phyloP scores from a whole-genome alignment of 2,113 vertebrate species.

The Reinhardtius hippoglossoides region DNA sequence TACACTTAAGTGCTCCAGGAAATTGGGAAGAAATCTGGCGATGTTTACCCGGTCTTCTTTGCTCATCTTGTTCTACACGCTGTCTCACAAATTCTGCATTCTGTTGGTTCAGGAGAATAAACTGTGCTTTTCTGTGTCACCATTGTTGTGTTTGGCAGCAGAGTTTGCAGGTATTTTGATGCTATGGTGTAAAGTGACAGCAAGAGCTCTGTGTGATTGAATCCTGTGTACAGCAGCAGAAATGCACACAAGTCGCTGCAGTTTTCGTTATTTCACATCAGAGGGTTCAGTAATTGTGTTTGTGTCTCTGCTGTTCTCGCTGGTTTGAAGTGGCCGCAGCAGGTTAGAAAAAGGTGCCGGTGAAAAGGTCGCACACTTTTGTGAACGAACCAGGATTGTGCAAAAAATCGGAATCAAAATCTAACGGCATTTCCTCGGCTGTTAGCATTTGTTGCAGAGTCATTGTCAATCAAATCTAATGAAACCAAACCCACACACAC shows the following conservation, averaged over 20 bases:
- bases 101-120: conserved; percentile 32
- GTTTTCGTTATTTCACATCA: neutral
- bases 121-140: conserved; percentile 15
- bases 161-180: neutral
- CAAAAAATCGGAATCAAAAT: neutral
- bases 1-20: conserved; percentile 49
- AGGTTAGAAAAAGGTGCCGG: neutral
- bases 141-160: conserved; percentile 1
- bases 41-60: conserved; percentile 34
- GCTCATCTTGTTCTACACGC: conserved; percentile 19
- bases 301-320: neutral
- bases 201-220: neutral
- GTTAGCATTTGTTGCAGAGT: no score
- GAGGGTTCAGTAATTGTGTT: neutral
- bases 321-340: neutral
- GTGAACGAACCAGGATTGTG: neutral
- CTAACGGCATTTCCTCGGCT: neutral
- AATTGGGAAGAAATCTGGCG: conserved; percentile 48
- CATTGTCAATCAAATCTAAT: no score
- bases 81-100: conserved; percentile 21
- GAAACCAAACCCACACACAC: no score
- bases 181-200: neutral
- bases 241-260: neutral
- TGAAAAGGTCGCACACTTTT: neutral
- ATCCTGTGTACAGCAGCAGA: neutral